Evolutionary conservation across 2,113 vertebrate genomes (phyloP).

Genomic region (Triplophysa rosa): DNA sequence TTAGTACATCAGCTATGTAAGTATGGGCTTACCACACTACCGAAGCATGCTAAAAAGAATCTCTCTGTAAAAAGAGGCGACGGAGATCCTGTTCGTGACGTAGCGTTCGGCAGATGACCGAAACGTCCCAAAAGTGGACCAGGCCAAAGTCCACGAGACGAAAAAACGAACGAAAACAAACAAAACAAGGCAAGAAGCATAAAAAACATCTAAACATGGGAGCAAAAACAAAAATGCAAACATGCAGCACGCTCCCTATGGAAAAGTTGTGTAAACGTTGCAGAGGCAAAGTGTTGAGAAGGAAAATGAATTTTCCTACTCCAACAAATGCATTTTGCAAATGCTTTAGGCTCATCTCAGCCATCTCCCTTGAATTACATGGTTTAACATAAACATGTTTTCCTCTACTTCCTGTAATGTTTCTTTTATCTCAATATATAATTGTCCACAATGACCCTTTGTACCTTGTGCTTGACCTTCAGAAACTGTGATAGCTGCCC

Average conservation of each 20-base stretch:
- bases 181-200: slow-evolving; percentile 17
- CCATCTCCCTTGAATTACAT: slow-evolving; percentile 15
- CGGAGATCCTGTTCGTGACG: slow-evolving; percentile 8
- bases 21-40: slow-evolving; percentile 41
- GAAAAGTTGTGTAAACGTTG: slow-evolving; percentile 37
- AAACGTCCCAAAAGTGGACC: slow-evolving; percentile 24
- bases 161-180: not conserved
- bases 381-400: slow-evolving; percentile 17
- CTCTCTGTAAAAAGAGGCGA: not conserved
- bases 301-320: slow-evolving; percentile 17
- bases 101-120: slow-evolving; percentile 1
- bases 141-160: slow-evolving; percentile 26
- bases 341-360: slow-evolving; percentile 11
- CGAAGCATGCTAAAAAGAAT: slow-evolving; percentile 51
- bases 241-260: slow-evolving; percentile 37
- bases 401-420: not conserved
- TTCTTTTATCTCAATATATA: not conserved
- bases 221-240: slow-evolving; percentile 39
- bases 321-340: slow-evolving; percentile 13
- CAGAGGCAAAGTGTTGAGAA: slow-evolving; percentile 9
- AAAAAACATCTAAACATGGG: slow-evolving; percentile 9
- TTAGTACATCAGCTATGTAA: slow-evolving; percentile 43
- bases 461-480: slow-evolving; percentile 21
- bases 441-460: not conserved
- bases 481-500: slow-evolving; percentile 30